Conservation (phyloP, 2,888 invertebrate genomes). For the Philhelius pedissequus region DNA sequence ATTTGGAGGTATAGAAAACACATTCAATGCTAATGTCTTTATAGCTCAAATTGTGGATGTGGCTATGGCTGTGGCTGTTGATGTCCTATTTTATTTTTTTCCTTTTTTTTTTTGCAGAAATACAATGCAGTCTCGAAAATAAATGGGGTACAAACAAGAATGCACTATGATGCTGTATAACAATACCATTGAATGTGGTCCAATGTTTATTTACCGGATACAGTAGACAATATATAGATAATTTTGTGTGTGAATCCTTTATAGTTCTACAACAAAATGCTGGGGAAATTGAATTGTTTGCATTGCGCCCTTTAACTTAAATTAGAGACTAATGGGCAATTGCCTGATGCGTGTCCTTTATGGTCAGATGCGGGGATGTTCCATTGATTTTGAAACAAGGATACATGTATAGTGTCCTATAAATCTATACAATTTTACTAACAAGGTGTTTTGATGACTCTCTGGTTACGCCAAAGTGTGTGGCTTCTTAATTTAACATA, state of each 20-base stretch:
- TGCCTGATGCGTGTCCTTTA: slow-evolving; percentile 68
- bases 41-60: slow-evolving; percentile 26
- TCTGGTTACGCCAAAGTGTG: slow-evolving; percentile 38
- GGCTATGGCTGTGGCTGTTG: slow-evolving; percentile 44
- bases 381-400: slow-evolving; percentile 39
- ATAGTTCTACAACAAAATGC: slow-evolving; percentile 30
- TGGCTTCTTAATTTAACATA: slow-evolving; percentile 62
- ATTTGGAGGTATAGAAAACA: slow-evolving; percentile 3
- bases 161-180: not conserved
- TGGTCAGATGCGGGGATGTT: slow-evolving; percentile 65
- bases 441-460: slow-evolving; percentile 60
- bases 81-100: slow-evolving; percentile 4
- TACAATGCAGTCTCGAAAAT: slow-evolving; percentile 39
- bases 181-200: slow-evolving; percentile 22
- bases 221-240: slow-evolving; percentile 37
- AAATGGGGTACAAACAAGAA: slow-evolving; percentile 2
- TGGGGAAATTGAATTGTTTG: slow-evolving; percentile 62
- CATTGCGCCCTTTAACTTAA: slow-evolving; percentile 49
- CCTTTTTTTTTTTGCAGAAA: slow-evolving; percentile 16
- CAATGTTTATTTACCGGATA: slow-evolving; percentile 49
- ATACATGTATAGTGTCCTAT: not conserved
- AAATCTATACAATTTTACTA: slow-evolving; percentile 29
- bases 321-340: slow-evolving; percentile 68
- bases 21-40: slow-evolving; percentile 42
- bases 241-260: slow-evolving; percentile 37